Evolutionary conservation across 2,888 invertebrate species (phyloP), one percentile per base, ranked within the genome.

Genomic region (Hirtodrosophila confusa): DNA sequence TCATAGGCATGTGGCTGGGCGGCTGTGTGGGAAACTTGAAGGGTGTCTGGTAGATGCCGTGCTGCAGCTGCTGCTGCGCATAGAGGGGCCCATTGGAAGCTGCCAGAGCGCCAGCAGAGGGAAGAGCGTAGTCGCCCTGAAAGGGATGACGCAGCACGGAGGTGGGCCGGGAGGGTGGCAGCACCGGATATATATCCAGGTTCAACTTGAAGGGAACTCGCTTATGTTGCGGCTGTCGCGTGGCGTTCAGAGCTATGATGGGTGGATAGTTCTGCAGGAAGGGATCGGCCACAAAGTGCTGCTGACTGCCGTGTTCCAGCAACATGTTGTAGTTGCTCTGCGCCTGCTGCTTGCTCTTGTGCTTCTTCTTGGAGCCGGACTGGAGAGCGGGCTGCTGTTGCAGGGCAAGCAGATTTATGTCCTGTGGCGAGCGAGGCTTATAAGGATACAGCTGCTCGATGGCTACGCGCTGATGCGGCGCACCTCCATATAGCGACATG

Each of bases 401-500:
- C 39, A 95, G 93, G 3, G 95, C 95, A 73, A 96, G 86, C 39
- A 95, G 91, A 91, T 96, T 96, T 0, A 96, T 93, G 57, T 96
- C 96, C 35, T 95, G 93, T 0, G 95, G 95, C 70, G 94, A 94
- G 62, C 94, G 94, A 0, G 96, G 96, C 87, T 95, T 96, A 80
- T 93, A 96, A 2, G 93, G 93, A 85, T 93, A 94, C 69, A 96
- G 93, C 12, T 95, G 95, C 88, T 96, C 95, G 55, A 90, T 83
- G 31, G 90, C 86, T 17, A 90, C 83, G 8, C 90, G 90, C 31
- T 89, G 90, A 44, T 86, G 86, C 3, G 77, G 65, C 12, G 76
- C 76, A 2, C 65, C 66, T 0, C 71, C 72, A 24, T 88, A 72
- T 11, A 82, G 29, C 0, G 67, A 49, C 84, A 80, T 69, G 49